A percentile compares a stretch with the other conserved stretches of the same genome.
Conservation (phyloP, 2,888 invertebrate genomes). For the Vandiemenella viatica region DNA sequence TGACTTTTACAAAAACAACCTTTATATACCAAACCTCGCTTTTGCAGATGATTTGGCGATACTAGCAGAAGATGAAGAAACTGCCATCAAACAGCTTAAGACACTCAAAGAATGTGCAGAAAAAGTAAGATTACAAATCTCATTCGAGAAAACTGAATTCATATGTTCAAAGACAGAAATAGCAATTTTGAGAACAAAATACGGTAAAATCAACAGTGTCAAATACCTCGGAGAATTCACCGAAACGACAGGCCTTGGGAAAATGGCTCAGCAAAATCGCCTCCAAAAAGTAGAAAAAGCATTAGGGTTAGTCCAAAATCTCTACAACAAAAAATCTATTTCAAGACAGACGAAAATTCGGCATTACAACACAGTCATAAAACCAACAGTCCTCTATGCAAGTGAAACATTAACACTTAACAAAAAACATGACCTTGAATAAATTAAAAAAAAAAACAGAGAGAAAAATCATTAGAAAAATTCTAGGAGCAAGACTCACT, state of each 20-base stretch:
- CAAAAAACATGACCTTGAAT: background rate
- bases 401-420: background rate
- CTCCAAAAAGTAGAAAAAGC: background rate
- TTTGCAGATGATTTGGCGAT: conserved; percentile 5
- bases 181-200: background rate
- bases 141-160: background rate
- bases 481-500: too few relatives aligned
- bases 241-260: background rate
- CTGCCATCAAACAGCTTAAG: conserved; percentile 1
- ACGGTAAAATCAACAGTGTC: conserved; percentile 1
- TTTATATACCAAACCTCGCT: background rate
- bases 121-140: background rate
- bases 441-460: conserved; percentile 1
- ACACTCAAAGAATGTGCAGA: too few relatives aligned
- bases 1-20: background rate
- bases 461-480: too few relatives aligned
- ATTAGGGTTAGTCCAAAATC: background rate
- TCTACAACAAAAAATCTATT: background rate
- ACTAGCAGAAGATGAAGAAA: background rate
- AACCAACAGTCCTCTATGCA: background rate
- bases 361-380: conserved; percentile 1
- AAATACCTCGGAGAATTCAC: conserved; percentile 1
- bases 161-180: background rate
- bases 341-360: background rate
- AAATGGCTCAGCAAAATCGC: background rate